Conservation (phyloP, 2,113 vertebrate genomes). For the Micromys minutus region DNA sequence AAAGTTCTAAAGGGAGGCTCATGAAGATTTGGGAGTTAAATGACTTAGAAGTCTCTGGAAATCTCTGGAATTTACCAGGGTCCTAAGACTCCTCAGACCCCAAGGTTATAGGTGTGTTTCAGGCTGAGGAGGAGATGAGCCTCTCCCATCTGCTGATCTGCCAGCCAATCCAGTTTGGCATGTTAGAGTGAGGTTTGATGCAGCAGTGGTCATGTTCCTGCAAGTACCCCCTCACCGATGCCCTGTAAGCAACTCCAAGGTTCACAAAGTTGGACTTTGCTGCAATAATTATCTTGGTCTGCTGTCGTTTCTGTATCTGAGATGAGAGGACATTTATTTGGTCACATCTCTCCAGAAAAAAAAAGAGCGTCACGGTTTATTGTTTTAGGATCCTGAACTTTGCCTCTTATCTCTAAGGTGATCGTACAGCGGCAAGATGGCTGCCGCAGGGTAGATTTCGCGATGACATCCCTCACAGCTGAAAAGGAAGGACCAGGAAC, state of each 20-base stretch:
- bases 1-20: neutral
- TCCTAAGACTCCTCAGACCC: no score
- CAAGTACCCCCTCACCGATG: neutral
- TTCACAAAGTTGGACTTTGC: neutral
- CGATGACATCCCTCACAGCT: neutral
- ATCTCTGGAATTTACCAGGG: neutral
- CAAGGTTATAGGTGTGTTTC: neutral
- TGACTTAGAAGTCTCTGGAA: neutral
- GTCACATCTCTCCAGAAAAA: neutral
- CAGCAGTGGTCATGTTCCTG: neutral
- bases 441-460: neutral
- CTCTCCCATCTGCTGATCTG: neutral
- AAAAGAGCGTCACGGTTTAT: no score
- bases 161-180: neutral
- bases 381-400: neutral
- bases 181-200: neutral
- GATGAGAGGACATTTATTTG: neutral
- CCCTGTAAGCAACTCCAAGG: neutral
- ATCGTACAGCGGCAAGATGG: neutral
- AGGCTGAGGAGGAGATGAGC: neutral
- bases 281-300: neutral
- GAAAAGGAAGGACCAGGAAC: neutral
- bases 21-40: neutral
- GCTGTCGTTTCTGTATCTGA: neutral
- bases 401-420: neutral